Base-by-base conservation (phyloP, 2,797 vertebrate species). In the Manis crassicaudata region DNA sequence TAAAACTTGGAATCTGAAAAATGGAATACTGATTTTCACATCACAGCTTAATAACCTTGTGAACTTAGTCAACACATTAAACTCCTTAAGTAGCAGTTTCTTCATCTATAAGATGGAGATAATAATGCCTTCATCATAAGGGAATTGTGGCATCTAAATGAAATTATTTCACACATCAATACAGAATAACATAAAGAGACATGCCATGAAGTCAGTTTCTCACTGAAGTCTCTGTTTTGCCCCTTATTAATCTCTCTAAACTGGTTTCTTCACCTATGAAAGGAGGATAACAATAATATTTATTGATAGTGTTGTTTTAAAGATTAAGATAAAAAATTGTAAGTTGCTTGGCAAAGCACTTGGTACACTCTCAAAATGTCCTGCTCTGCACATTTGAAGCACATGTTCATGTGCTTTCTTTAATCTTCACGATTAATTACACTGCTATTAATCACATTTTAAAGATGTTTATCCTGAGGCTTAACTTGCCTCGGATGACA, bases 1-100 rank as follows among this genome's bases (percentile, higher is more conserved):
- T 14, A 85, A 35, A 72, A 58, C 77, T 85, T 90, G 58, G 58
- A 80, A 94, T 80, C 77, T 90, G 56, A 94, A 92, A 92, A 88
- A 58, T 29, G 60, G 23, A 46, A 88, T 75, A 29, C 63, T 63
- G 7, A 62, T 85, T 85, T 95, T 90, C 62, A 82, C 46, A 77
- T 70, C 60, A 63, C 32, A 92, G 27, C 21, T 82, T 75, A 56
- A 70, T 52, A 58, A 65, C 13, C 23, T 92, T 58, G 9, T 25
- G 58, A 72, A 32, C 17, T 73, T 94, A 23, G n/a, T 65, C 63
- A 82, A 90, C 1, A 25, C 65, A 50, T n/a, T 46, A 23, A 70
- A 79, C 40, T 85, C 50, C 75, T 50, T 25, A 86, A 91, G 2
- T 13, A 70, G 50, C 10, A 46, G 40, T 27, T 35, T 23, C 80